Base-by-base conservation (phyloP, 2,113 vertebrate genomes). In the Dicentrarchus labrax region DNA sequence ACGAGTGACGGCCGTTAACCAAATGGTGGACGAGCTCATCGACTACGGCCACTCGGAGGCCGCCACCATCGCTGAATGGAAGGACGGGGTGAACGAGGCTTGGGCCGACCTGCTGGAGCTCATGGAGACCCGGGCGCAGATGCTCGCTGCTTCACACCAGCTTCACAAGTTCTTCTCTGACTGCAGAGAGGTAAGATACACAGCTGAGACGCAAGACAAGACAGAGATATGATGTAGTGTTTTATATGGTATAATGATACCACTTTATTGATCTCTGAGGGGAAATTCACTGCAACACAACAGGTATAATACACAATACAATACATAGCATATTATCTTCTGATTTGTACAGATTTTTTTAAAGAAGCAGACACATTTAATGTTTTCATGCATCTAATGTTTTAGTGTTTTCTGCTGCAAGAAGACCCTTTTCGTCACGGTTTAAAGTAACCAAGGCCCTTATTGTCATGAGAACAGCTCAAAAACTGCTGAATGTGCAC, bases 11-110 rank as follows among this genome's bases (percentile, higher is more conserved):
- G 97, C 97, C 0, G 93, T 99, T 80, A 99, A 99, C 93, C 97
- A 98, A 91, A 98, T 99, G 98, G 98, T 98, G 90, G 97, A 99
- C 0, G 98, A 99, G 87, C 95, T 99, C 50, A 99, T 99, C 0
- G 98, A 99, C 91, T 99, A 97, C 0, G 98, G 98, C 9, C 98
- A 99, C 60, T 89, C 93, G 0, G 98, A 98, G 1, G 97, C 98
- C 0, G 97, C 97, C 86, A 97, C 96, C 89, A 98, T 99, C 41
- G 97, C 98, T 0, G 97, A 99, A 61, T 99, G 98, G 98, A 99
- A 99, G 92, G 98, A 99, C 0, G 97, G 97, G 0, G 96, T 99
- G 82, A 98, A 99, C 0, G 98, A 99, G 86, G 96, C 98, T 15
- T 99, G 98, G 98, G 98, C 98, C 0, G 98, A 99, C 74, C 95